Evolutionary conservation across 1,140 invertebrate genomes (phyloP).

Genomic region (Brachionus sp.): DNA sequence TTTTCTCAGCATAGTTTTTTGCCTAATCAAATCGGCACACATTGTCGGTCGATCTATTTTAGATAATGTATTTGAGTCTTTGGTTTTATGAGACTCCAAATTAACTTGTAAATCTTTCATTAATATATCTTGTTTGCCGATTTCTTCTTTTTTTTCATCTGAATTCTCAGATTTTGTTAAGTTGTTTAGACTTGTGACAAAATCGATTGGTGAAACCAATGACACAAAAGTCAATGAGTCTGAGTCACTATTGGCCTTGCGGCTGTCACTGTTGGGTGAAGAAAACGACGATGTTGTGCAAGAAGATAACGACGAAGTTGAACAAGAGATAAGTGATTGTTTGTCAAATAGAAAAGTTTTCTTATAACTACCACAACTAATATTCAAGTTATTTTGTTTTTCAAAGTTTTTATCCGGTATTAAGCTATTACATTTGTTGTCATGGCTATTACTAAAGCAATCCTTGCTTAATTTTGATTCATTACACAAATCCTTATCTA

Average conservation of each 20-base stretch:
- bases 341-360: slow-evolving; percentile 34
- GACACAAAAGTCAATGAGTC: slow-evolving; percentile 11
- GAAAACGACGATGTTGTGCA: neutral
- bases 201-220: neutral
- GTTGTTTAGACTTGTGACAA: neutral
- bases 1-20: slow-evolving; percentile 14
- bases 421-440: slow-evolving; percentile 34
- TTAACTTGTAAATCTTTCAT: neutral
- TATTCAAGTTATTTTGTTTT: slow-evolving; percentile 20
- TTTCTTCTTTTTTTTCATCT: slow-evolving; percentile 33
- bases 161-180: neutral
- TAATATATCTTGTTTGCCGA: neutral
- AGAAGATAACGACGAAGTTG: neutral
- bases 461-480: neutral
- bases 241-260: neutral
- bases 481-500: slow-evolving; percentile 14
- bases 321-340: slow-evolving; percentile 4
- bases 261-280: neutral
- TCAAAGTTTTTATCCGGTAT: neutral
- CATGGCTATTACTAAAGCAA: neutral
- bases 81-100: neutral
- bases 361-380: slow-evolving; percentile 5
- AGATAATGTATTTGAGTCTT: neutral
- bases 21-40: neutral
- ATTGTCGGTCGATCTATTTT: neutral